Conservation (phyloP, 2,113 vertebrate species). For the Condylura cristata region DNA sequence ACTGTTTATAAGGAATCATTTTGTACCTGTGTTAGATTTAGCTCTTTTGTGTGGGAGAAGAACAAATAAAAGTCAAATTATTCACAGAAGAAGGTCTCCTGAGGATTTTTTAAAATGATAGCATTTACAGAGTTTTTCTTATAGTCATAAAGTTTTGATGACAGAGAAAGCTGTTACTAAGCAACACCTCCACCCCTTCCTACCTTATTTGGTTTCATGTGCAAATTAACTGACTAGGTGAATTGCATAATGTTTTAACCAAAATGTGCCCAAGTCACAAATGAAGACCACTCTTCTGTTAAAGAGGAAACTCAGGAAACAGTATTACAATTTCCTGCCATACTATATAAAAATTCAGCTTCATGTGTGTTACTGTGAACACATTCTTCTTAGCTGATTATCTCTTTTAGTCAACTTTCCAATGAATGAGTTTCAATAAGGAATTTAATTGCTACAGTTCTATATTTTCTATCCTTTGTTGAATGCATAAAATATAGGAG, state of each 20-base stretch:
- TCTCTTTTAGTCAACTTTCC: neutral
- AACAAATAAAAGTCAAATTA: neutral
- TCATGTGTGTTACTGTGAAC: neutral
- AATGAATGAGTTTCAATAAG: neutral
- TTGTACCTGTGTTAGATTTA: neutral
- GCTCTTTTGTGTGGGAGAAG: neutral
- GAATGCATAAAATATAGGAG: neutral
- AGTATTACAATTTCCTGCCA: neutral
- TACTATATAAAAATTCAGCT: neutral
- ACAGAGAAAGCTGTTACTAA: constrained; percentile 74
- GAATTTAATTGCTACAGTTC: neutral
- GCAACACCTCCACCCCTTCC: neutral
- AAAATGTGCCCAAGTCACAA: neutral
- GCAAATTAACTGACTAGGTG: neutral
- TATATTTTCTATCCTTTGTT: neutral
- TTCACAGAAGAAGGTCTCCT: constrained; percentile 39
- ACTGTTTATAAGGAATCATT: neutral
- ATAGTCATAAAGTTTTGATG: constrained; percentile 51
- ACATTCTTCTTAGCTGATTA: neutral
- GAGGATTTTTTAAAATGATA: constrained; percentile 46
- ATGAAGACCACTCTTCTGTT: neutral
- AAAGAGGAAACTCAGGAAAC: neutral
- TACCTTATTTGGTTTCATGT: neutral
- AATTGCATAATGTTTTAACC: constrained; percentile 13
- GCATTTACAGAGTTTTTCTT: constrained; percentile 52